A percentile compares a stretch with the other conserved stretches of the same genome.
Conservation (phyloP, 2,113 vertebrate genomes). For the Heterochromis multidens region DNA sequence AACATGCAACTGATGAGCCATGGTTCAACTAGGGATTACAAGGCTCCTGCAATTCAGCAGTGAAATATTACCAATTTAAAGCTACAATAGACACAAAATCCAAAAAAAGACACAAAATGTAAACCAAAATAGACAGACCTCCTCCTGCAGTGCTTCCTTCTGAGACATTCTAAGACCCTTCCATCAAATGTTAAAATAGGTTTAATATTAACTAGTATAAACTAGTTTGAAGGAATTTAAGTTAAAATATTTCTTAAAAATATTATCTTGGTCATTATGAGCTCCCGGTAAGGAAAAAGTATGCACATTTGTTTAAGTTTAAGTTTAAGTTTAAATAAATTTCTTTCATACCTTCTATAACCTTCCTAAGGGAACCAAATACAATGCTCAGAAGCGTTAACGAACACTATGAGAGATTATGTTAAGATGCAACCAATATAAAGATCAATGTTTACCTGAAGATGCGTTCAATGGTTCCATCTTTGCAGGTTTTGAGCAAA, state of each 20-base stretch:
- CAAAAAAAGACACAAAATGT: neutral
- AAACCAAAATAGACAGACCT: neutral
- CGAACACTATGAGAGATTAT: neutral
- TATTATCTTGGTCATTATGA: neutral
- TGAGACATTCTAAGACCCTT: neutral
- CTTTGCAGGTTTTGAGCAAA: slow-evolving; percentile 82
- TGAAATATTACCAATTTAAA: neutral
- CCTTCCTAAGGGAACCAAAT: neutral
- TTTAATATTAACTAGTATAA: neutral
- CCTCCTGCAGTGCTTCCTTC: neutral
- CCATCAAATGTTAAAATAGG: fast-evolving
- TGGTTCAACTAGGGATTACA: neutral
- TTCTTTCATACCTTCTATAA: fast-evolving
- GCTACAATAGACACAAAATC: neutral
- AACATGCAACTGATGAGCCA: neutral
- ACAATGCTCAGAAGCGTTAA: neutral
- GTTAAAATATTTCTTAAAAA: neutral
- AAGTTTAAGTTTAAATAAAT: neutral
- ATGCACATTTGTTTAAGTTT: neutral
- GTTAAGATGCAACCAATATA: neutral
- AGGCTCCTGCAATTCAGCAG: fast-evolving
- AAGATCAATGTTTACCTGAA: slow-evolving; percentile 71
- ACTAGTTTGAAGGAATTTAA: too few relatives aligned
- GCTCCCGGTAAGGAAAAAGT: neutral
- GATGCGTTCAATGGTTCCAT: slow-evolving; percentile 69